Conservation (phyloP, 2,797 vertebrate species). For the Falco naumanni region DNA sequence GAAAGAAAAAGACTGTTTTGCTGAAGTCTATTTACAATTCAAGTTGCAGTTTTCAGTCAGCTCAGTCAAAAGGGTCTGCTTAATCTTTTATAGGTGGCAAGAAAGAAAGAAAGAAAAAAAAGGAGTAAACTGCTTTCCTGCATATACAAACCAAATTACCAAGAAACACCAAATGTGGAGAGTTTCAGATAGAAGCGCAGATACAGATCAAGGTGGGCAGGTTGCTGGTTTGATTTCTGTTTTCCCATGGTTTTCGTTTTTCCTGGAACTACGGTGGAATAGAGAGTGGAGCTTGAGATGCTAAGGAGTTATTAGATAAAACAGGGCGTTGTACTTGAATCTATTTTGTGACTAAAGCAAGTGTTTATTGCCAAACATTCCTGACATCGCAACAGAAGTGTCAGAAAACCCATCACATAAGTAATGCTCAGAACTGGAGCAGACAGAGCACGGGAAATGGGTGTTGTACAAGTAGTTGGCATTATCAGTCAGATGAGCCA, state of each 20-base stretch:
- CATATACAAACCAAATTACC: background rate
- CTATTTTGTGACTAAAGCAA: background rate
- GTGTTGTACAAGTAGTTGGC: background rate
- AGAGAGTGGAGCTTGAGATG: background rate
- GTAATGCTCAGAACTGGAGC: background rate
- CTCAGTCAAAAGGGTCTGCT: background rate
- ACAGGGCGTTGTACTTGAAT: background rate
- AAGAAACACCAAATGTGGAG: background rate
- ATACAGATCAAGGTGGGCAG: background rate
- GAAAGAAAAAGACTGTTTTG: conserved; percentile 18
- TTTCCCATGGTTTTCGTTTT: background rate
- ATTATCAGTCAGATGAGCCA: background rate
- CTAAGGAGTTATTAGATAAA: background rate
- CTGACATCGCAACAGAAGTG: background rate
- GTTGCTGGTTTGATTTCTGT: background rate
- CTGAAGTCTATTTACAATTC: conserved; percentile 8
- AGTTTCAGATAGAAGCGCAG: background rate
- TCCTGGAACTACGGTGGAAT: background rate
- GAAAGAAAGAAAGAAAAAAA: background rate
- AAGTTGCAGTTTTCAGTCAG: background rate
- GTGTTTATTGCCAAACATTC: background rate
- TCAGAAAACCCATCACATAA: background rate
- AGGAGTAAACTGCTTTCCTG: background rate
- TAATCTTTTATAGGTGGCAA: background rate
- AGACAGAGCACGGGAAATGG: background rate